Evolutionary conservation across 2,113 vertebrate genomes (phyloP).

Genomic region (Labeo catla): DNA sequence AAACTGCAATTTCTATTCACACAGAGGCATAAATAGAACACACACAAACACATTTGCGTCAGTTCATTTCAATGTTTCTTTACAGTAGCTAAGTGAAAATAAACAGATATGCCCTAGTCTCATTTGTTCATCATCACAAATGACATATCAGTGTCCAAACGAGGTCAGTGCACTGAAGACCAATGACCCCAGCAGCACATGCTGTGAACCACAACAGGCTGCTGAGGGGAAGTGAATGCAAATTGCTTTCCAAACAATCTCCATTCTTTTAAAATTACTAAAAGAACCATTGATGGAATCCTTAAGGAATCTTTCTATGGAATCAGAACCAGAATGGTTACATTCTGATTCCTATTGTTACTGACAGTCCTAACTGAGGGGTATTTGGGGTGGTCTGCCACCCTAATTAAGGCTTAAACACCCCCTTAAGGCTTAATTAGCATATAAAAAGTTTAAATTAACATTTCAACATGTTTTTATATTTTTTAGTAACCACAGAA

Average conservation of each 20-base stretch:
- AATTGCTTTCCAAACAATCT: not conserved
- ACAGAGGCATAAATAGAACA: not conserved
- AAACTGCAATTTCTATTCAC: not conserved
- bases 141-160: not conserved
- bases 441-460: not conserved
- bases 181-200: not conserved
- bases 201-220: conserved; percentile 24
- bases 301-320: not conserved
- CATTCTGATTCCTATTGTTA: not conserved
- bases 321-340: not conserved
- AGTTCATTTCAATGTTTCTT: not conserved
- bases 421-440: not conserved
- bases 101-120: not conserved
- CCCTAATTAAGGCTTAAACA: not conserved
- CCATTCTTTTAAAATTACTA: not conserved
- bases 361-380: not conserved
- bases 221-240: not conserved
- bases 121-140: conserved; percentile 8
- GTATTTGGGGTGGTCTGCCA: not conserved
- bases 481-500: not conserved
- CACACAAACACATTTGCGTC: not conserved
- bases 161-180: not conserved
- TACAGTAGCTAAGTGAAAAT: not conserved
- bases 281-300: not conserved
- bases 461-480: not conserved